Evolutionary conservation across 2,113 vertebrate species (phyloP).

Genomic region (Sminthopsis crassicaudata): DNA sequence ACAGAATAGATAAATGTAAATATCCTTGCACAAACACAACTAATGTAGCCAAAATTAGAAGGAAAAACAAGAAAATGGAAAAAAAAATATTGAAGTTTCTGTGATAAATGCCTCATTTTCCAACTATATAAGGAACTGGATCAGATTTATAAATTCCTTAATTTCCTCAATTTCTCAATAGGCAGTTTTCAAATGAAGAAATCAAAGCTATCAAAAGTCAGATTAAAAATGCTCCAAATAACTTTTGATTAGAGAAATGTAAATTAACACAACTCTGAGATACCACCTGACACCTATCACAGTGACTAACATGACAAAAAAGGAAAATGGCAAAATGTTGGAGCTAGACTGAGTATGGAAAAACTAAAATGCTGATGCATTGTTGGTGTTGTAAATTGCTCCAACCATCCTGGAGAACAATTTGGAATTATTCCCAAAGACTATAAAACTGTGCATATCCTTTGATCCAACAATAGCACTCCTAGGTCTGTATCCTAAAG

Average conservation of each 20-base stretch:
- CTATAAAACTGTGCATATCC: too few relatives aligned
- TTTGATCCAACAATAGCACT: too few relatives aligned
- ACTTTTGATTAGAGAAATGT: neutral
- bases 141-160: neutral
- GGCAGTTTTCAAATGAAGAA: neutral
- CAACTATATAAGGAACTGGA: neutral
- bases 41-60: neutral
- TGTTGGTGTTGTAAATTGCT: too few relatives aligned
- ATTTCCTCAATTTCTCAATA: neutral
- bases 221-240: neutral
- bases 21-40: neutral
- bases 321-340: neutral
- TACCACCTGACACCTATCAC: neutral
- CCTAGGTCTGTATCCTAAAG: too few relatives aligned
- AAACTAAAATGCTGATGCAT: neutral
- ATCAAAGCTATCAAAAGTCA: neutral
- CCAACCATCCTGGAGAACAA: too few relatives aligned
- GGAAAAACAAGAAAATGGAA: neutral
- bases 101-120: neutral
- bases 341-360: neutral
- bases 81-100: neutral
- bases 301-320: neutral
- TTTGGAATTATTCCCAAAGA: too few relatives aligned
- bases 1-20: neutral
- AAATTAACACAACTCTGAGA: neutral